Base-by-base conservation (phyloP, 2,888 invertebrate genomes). In the Callimorpha dominula region DNA sequence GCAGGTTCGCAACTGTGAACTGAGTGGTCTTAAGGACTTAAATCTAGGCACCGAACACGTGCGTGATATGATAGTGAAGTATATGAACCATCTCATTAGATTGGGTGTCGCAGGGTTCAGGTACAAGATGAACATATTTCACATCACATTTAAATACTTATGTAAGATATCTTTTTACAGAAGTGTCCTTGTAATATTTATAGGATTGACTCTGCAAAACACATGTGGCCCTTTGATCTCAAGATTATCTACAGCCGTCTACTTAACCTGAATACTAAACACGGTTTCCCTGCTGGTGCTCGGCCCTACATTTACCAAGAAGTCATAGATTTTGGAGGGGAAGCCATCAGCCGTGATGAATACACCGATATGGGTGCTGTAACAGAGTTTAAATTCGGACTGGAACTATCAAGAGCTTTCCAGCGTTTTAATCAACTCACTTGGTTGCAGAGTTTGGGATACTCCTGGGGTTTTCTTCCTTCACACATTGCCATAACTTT, bases 211-310 rank as follows among this genome's bases (percentile, higher is more conserved):
- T 97, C 97, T 57, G 97, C 97, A 0, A 97, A 97, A 85, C 97
- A 98, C 89, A 97, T 98, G 97, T 97, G 97, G 96, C 97, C 99
- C 0, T 89, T 91, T 65, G 98, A 99, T 87, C 91, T 99, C 17
- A 84, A 94, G 76, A 88, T 92, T 4, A 98, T 98, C 74, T 97
- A 97, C 86, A 92, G 94, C 2, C 93, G 96, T 62, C 87, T 97
- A 0, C 94, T 96, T n/a, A 91, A 97, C 86, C 89, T 98, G 8
- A 97, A 96, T 84, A 96, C 96, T 0, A 86, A 89, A 0, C 96
- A 97, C 73, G 97, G 97, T 0, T 98, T 98, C 85, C 92, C 96
- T 0, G 73, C 91, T 0, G 96, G 96, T 68, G 90, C 97, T 0
- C 96, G 96, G 12, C 97, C 98, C 0, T 97, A 97, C 87, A 96